phyloP scores from a whole-genome alignment of 2,797 vertebrate species.

The Notolabrus celidotus region DNA sequence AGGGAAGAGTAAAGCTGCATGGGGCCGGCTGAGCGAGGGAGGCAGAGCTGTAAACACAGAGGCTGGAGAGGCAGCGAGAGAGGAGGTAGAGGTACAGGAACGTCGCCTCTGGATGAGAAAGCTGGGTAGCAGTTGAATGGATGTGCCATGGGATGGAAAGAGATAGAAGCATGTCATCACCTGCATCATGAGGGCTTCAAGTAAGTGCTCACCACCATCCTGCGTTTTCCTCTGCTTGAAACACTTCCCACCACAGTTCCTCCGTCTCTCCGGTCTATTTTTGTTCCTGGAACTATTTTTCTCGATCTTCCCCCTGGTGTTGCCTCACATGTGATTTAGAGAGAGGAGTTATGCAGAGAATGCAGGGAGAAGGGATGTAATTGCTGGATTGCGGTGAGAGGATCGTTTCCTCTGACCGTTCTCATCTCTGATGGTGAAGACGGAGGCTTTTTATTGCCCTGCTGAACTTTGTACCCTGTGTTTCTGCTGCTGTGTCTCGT shows the following conservation, averaged over 20 bases:
- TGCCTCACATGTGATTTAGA: conserved; percentile 63
- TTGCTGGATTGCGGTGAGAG: conserved; percentile 70
- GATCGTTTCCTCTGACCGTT: conserved; percentile 65
- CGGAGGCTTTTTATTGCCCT: conserved; percentile 57
- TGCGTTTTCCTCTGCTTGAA: not conserved
- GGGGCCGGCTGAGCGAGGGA: conserved; percentile 65
- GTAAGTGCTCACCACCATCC: conserved; percentile 71
- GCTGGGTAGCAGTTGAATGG: conserved; percentile 30
- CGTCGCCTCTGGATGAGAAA: conserved; percentile 42
- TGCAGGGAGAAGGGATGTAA: conserved; percentile 70
- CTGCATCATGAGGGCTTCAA: conserved; percentile 74
- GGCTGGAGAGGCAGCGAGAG: conserved; percentile 37
- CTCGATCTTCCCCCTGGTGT: conserved; percentile 11
- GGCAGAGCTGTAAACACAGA: conserved; percentile 67
- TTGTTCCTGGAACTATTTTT: conserved; percentile 20
- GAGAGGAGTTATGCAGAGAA: conserved; percentile 70
- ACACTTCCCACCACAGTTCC: not conserved
- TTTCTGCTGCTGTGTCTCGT: conserved; percentile 37
- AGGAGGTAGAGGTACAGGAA: conserved; percentile 32
- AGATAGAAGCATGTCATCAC: conserved; percentile 53
- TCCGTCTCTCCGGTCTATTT: conserved; percentile 42
- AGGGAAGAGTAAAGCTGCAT: conserved; percentile 72
- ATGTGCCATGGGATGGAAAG: conserved; percentile 50
- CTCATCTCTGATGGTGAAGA: conserved; percentile 62
- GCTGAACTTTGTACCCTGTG: conserved; percentile 67